These are phyloP conservation scores for Castor canadensis DNA, from an alignment of 2,113 vertebrate genomes.

Conservation along the genomic window DNA sequence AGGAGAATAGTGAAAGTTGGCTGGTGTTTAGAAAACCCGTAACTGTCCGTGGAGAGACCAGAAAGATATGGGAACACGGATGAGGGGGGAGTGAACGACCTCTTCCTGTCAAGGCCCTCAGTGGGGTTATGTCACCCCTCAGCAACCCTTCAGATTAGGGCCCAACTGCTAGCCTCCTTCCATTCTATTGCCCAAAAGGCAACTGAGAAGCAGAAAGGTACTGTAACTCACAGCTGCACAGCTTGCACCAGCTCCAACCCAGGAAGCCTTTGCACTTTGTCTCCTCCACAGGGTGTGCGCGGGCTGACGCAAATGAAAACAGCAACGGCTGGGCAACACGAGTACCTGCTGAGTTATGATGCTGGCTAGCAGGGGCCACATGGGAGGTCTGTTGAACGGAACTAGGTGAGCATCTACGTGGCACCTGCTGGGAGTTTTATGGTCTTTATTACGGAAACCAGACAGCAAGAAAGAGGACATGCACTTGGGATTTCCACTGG, in stretches of 20 bases:
- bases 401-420: neutral
- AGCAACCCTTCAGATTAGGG: neutral
- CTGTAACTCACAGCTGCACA: neutral
- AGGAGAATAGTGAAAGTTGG: neutral
- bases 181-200: neutral
- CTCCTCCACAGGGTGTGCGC: neutral
- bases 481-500: neutral
- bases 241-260: neutral
- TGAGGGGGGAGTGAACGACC: too few species aligned
- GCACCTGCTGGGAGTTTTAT: neutral
- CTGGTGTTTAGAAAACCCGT: too few species aligned
- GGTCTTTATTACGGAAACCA: conserved; percentile 33
- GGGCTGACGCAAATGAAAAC: neutral
- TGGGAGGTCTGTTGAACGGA: too few species aligned
- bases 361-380: neutral
- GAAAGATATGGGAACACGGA: neutral
- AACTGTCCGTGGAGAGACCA: neutral
- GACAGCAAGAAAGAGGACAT: neutral
- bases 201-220: neutral
- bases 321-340: neutral
- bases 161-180: neutral
- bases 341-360: too few species aligned
- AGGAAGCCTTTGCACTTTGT: neutral
- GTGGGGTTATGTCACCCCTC: neutral
- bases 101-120: neutral